Base-by-base conservation (phyloP, 2,888 invertebrate species). In the Drosophila trichaetosa region DNA sequence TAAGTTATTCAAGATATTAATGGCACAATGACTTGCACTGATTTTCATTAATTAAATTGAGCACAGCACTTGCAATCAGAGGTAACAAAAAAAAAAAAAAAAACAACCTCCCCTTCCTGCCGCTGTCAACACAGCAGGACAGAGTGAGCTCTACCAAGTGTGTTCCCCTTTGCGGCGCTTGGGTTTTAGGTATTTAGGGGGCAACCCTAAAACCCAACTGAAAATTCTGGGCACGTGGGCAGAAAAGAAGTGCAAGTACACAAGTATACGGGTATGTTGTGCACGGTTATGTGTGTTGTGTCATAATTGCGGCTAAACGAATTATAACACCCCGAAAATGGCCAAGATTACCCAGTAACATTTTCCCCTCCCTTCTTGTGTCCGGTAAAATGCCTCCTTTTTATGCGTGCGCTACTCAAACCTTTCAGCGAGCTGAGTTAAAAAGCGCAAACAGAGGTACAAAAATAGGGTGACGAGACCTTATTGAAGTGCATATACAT, bases 261-360 rank as follows among this genome's bases (percentile, higher is more conserved):
- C 56, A 16, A 40, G 38, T n/a, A 13, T 11, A 52, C 53, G 48
- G 61, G 64, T 52, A 56, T 76, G 63, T 62, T 69, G 61, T 79
- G 79, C 56, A 71, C 33, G 54, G 61, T 61, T 71, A 70, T 69
- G 82, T 79, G 27, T 56, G 38, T 77, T 81, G 82, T 83, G 89
- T 89, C 89, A 89, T 91, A 90, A 91, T 90, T 91, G 89, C 83
- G 90, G 91, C 85, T 91, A 87, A 89, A 87, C 82, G 89, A 80
- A 90, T 90, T 89, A 85, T 85, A 83, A 89, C 89, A 89, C 90
- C 91, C 87, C 89, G 76, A 79, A 76, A 66, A 69, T 42, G 59
- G 58, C 51, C 54, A 76, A 79, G 80, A 74, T 85, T 69, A 64
- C 60, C 57, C 72, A 48, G 38, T 21, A 38, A 36, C 38, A 36